Evolutionary conservation across 53 echinoderm and acorn worm genomes (phyloP), one percentile per base, ranked within the genome.

Genomic region (Pentamera pediparva): DNA sequence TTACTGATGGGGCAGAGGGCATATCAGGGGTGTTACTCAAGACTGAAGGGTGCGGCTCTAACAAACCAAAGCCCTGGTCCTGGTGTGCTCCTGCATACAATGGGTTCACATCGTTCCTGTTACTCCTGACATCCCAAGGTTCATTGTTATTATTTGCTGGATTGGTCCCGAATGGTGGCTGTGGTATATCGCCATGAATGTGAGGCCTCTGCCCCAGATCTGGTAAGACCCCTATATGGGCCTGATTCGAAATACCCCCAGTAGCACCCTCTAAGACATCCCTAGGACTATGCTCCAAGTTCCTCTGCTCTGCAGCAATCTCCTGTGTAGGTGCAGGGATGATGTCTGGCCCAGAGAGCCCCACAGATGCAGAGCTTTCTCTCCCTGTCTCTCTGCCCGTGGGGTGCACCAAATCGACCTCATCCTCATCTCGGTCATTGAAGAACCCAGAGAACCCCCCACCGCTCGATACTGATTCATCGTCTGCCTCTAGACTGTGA

Each of bases 381-480:
- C 35, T 12, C 4, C 7, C 52, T 53, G 52, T 15, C 10, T 72
- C 73, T 54, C 37, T 52, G 20, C 52, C 73, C 24, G 35, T 72
- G 0, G 73, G 54, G 11, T 53, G 33, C 4, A 72, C 73, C 4
- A 72, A 32, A 32, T 72, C 73, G 1, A 72, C 53, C 33, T 54
- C 73, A 53, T 72, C 73, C 37, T 72, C 73, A 32, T 51, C 52
- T 34, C 55, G 33, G 55, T 51, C 52, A 5, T 72, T 32, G 26
- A 72, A 72, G 19, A 72, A 72, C 22, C 73, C 73, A 1, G 73
- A 54, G 21, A 72, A 34, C 13, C 73, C 73, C 0, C 73, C 73
- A 72, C 73, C 73, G 35, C 73, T 72, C 7, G 73, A 72, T 13
- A 72, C 73, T 19, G 73, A 72, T 7, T 72, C 73, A 31, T 72